phyloP scores from a whole-genome alignment of 1,140 invertebrate genomes.

The Trichonephila clavata region DNA sequence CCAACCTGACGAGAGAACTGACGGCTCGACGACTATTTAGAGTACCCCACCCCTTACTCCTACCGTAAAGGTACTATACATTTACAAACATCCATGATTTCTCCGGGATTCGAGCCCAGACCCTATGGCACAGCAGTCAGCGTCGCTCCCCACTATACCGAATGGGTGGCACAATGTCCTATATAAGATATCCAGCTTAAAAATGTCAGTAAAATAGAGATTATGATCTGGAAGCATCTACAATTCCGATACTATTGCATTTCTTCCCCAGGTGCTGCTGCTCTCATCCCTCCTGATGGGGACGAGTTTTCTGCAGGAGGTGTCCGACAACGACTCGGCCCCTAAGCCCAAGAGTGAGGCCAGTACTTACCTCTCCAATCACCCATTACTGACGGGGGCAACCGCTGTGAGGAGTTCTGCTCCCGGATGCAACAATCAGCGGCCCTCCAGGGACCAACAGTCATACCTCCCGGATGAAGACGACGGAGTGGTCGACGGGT shows the following conservation, averaged over 20 bases:
- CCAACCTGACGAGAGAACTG: too few relatives aligned
- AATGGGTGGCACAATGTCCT: too few relatives aligned
- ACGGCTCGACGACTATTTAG: too few relatives aligned
- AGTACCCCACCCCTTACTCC: too few relatives aligned
- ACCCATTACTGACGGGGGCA: conserved; percentile 57
- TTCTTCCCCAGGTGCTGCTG: conserved; percentile 36
- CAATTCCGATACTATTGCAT: not conserved
- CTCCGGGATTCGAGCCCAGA: too few relatives aligned
- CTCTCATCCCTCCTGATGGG: conserved; percentile 70
- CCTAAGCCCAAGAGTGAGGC: conserved; percentile 40
- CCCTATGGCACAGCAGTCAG: too few relatives aligned
- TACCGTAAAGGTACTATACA: too few relatives aligned
- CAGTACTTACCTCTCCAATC: conserved; percentile 48
- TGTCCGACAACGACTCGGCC: conserved; percentile 1
- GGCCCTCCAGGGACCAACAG: not conserved
- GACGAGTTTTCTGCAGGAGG: conserved; percentile 61
- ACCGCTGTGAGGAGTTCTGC: not conserved
- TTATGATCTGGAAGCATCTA: not conserved
- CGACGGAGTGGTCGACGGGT: not conserved
- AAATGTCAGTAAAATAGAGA: not conserved
- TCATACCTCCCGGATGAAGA: conserved; percentile 35
- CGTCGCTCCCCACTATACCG: too few relatives aligned
- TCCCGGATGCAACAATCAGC: not conserved
- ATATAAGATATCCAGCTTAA: not conserved
- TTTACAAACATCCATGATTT: too few relatives aligned